phyloP scores from a whole-genome alignment of 2,888 invertebrate genomes.

The Phorcus lineatus region DNA sequence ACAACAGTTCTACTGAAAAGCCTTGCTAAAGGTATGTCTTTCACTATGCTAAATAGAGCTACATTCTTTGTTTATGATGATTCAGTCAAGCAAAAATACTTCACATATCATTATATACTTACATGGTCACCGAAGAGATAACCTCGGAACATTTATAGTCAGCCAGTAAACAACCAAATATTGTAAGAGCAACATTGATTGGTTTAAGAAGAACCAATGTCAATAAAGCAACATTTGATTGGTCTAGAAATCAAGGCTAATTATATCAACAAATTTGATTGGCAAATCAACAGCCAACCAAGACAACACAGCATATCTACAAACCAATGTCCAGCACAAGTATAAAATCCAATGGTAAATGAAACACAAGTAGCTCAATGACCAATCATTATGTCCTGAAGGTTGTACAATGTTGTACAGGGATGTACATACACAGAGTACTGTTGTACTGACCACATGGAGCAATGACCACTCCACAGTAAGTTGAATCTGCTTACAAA shows the following conservation, averaged over 20 bases:
- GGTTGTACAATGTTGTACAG: neutral
- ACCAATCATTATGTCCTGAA: slow-evolving; percentile 20
- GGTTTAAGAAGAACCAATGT: neutral
- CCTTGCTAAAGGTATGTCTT: too few species aligned
- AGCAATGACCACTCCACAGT: neutral
- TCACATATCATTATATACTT: too few species aligned
- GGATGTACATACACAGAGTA: too few species aligned
- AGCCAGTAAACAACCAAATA: neutral
- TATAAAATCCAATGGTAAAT: slow-evolving; percentile 20
- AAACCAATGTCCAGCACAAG: slow-evolving; percentile 21
- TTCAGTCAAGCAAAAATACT: too few species aligned
- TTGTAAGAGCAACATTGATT: neutral
- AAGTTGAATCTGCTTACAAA: neutral
- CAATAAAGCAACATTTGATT: slow-evolving; percentile 3
- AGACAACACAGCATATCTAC: slow-evolving; percentile 22
- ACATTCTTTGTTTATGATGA: too few species aligned
- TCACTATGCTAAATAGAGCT: too few species aligned
- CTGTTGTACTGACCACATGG: neutral
- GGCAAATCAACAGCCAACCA: slow-evolving; percentile 10
- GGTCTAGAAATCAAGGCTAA: slow-evolving; percentile 16
- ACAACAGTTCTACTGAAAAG: too few species aligned
- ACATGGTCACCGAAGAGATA: neutral
- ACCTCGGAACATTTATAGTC: neutral
- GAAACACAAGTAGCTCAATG: neutral
- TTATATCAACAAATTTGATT: slow-evolving; percentile 12